phyloP scores from a whole-genome alignment of 2,113 vertebrate species.

The Pristiophorus japonicus region DNA sequence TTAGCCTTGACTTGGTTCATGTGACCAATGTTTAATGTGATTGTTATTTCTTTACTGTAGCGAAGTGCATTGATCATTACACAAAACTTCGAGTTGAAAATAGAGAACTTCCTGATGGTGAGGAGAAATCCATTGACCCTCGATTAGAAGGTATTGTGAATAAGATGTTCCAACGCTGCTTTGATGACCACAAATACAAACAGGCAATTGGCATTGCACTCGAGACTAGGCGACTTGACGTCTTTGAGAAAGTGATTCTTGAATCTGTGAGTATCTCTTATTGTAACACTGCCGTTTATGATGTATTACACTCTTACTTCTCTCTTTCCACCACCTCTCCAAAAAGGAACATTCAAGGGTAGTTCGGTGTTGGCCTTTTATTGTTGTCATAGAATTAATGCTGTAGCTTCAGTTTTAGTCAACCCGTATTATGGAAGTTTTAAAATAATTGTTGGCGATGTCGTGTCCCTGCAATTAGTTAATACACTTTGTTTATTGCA shows the following conservation, averaged over 20 bases:
- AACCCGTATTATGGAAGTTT: neutral
- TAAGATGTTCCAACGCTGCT: slow-evolving; percentile 95
- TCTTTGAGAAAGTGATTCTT: slow-evolving; percentile 94
- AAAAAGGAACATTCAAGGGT: neutral
- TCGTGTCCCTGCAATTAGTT: neutral
- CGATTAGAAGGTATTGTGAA: slow-evolving; percentile 95
- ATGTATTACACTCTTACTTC: neutral
- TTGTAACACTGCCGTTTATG: neutral
- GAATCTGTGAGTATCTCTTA: slow-evolving; percentile 63
- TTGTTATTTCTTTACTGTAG: slow-evolving; percentile 50
- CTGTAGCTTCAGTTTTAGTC: neutral
- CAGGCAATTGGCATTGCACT: slow-evolving; percentile 93
- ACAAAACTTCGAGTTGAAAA: slow-evolving; percentile 96
- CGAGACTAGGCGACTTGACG: slow-evolving; percentile 85
- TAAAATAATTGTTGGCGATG: neutral
- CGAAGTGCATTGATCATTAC: slow-evolving; percentile 98
- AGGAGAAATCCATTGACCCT: slow-evolving; percentile 85
- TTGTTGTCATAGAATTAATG: neutral
- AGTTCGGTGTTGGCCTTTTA: neutral
- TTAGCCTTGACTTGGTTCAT: neutral
- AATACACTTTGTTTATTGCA: neutral
- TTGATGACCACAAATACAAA: slow-evolving; percentile 97
- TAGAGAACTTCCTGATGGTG: slow-evolving; percentile 81
- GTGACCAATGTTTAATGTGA: neutral
- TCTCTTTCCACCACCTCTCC: neutral